Conservation (phyloP, 2,888 invertebrate genomes). For the Cephus spinipes region DNA sequence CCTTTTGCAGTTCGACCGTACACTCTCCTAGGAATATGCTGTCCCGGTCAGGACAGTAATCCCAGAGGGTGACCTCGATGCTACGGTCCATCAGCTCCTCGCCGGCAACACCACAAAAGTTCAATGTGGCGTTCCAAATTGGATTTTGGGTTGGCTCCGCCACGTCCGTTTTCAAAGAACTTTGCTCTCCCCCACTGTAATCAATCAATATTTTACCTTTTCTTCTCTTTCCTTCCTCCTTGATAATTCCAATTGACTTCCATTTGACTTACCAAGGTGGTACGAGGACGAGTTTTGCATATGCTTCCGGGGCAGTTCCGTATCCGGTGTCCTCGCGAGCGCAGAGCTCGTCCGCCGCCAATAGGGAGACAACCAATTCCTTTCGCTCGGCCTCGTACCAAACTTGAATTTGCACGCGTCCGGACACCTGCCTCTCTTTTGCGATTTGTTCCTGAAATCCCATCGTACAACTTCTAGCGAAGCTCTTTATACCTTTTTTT, state of each 20-base stretch:
- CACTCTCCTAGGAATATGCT: constrained; percentile 86
- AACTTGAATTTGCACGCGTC: constrained; percentile 88
- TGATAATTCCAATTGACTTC: too few relatives aligned
- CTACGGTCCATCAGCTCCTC: constrained; percentile 84
- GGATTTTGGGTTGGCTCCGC: constrained; percentile 90
- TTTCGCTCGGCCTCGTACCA: constrained; percentile 88
- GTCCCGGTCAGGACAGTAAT: constrained; percentile 84
- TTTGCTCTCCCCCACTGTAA: constrained; percentile 76
- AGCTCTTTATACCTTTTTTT: constrained; percentile 10
- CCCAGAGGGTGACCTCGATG: constrained; percentile 91
- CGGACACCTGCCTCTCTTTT: constrained; percentile 81
- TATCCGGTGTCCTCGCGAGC: constrained; percentile 83
- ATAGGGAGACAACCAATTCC: constrained; percentile 85
- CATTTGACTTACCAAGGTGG: constrained; percentile 78
- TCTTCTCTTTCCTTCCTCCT: not conserved
- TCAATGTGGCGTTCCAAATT: constrained; percentile 92
- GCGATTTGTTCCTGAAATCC: constrained; percentile 76
- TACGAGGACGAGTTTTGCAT: constrained; percentile 83
- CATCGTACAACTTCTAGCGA: constrained; percentile 1
- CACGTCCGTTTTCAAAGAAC: constrained; percentile 84
- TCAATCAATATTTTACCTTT: not conserved
- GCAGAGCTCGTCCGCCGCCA: constrained; percentile 88
- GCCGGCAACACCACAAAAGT: constrained; percentile 82
- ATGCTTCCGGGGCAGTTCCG: constrained; percentile 85
- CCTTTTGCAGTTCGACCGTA: constrained; percentile 83